phyloP scores from a whole-genome alignment of 1,140 invertebrate species.

The Holcopasites calliopsidis region DNA sequence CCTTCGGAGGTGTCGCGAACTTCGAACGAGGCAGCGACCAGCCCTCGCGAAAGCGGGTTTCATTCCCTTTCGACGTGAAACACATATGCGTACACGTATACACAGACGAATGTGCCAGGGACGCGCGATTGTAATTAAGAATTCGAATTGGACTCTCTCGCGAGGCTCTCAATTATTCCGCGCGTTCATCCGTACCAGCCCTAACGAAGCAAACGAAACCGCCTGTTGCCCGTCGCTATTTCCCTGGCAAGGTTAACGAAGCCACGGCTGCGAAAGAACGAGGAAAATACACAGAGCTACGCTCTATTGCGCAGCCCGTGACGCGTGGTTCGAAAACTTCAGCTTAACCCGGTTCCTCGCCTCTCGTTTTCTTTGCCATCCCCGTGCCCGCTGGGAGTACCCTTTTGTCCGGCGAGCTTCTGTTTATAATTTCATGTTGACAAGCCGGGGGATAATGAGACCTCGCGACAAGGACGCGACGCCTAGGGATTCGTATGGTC shows the following conservation, averaged over 20 bases:
- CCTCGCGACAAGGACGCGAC: background rate
- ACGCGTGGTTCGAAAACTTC: background rate
- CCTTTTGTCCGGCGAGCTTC: background rate
- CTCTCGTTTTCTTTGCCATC: background rate
- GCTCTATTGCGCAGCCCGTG: background rate
- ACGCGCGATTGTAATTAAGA: constrained; percentile 34
- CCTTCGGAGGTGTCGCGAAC: background rate
- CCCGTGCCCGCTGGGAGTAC: constrained; percentile 1
- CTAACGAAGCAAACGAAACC: constrained; percentile 29
- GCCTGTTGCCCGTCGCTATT: constrained; percentile 29
- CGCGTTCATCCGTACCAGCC: constrained; percentile 8
- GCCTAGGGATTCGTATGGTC: too few relatives aligned
- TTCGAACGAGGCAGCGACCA: background rate
- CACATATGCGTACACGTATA: background rate
- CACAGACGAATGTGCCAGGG: background rate
- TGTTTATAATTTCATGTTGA: constrained; percentile 19
- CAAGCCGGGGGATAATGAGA: constrained; percentile 16
- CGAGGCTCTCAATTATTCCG: constrained; percentile 26
- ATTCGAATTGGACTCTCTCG: background rate
- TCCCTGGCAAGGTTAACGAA: constrained; percentile 27
- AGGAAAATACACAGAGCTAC: background rate
- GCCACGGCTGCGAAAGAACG: background rate
- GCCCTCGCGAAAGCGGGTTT: background rate
- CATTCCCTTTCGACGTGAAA: background rate
- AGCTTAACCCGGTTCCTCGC: background rate